Conservation (phyloP, 2,888 invertebrate species). For the Erannis defoliaria region DNA sequence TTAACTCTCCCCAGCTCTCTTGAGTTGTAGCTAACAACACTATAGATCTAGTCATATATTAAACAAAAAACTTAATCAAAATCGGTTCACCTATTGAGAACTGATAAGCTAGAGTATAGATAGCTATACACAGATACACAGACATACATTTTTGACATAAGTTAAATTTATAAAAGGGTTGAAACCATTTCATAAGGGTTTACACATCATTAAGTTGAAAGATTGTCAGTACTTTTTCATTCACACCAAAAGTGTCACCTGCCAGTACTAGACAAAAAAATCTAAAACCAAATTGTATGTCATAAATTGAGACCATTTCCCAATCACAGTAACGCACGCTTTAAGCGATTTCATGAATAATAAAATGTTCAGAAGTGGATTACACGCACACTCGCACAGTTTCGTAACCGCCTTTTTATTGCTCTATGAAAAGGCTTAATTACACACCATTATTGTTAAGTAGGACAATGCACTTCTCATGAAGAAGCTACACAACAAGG, state of each 20-base stretch:
- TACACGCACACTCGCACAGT: conserved; percentile 41
- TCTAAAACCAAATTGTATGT: conserved; percentile 14
- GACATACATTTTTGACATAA: too few species aligned
- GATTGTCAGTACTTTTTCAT: background rate
- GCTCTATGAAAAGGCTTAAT: conserved; percentile 26
- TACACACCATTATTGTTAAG: conserved; percentile 25
- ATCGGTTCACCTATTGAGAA: too few species aligned
- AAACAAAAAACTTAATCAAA: too few species aligned
- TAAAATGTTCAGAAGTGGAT: conserved; percentile 27
- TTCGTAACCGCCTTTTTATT: conserved; percentile 32
- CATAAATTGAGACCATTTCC: conserved; percentile 39
- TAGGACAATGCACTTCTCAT: conserved; percentile 30
- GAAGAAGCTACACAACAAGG: conserved; percentile 23
- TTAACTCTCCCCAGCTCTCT: too few species aligned
- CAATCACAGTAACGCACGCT: conserved; percentile 37
- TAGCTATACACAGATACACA: too few species aligned
- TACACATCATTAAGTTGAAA: too few species aligned
- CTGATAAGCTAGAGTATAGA: too few species aligned
- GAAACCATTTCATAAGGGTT: too few species aligned
- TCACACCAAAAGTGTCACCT: background rate
- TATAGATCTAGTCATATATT: too few species aligned
- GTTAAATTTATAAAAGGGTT: too few species aligned
- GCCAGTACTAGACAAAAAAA: conserved; percentile 16
- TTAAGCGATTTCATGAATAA: conserved; percentile 37
- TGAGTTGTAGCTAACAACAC: too few species aligned